phyloP scores from a whole-genome alignment of 2,888 invertebrate genomes.

The Ischnus inquisitorius region DNA sequence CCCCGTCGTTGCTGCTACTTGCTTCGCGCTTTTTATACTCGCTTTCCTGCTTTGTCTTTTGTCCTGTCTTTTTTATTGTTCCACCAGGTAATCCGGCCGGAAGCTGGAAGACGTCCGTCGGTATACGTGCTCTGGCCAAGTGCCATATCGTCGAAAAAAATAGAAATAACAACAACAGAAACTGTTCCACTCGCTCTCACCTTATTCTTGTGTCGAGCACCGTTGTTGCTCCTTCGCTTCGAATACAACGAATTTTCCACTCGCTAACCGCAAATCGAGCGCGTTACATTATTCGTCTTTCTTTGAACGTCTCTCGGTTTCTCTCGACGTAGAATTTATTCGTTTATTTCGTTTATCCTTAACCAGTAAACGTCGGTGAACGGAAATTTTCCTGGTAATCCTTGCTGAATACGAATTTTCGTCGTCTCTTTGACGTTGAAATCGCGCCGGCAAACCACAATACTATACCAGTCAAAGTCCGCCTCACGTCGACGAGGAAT shows the following conservation, averaged over 20 bases:
- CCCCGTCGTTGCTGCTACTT: constrained; percentile 47
- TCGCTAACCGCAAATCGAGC: background rate
- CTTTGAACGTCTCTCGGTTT: background rate
- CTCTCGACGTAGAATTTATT: background rate
- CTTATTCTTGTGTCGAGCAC: constrained; percentile 1
- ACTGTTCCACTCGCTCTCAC: background rate
- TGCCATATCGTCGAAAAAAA: constrained; percentile 36
- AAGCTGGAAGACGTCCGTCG: constrained; percentile 39
- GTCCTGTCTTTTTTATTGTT: constrained; percentile 48
- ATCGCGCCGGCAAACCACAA: background rate
- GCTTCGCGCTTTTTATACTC: constrained; percentile 38
- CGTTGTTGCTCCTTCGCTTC: background rate
- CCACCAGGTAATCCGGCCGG: constrained; percentile 39
- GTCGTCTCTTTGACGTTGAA: constrained; percentile 27
- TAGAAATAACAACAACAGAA: background rate
- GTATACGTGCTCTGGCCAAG: constrained; percentile 54
- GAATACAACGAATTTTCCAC: constrained; percentile 10
- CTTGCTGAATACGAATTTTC: background rate
- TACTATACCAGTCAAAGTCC: constrained; percentile 2
- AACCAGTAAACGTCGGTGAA: background rate
- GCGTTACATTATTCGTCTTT: constrained; percentile 20
- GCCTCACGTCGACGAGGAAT: constrained; percentile 62
- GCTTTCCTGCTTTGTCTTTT: constrained; percentile 35
- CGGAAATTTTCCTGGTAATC: background rate
- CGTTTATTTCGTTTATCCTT: background rate